Evolutionary conservation across 2,797 vertebrate species (phyloP).

Genomic region (Galago senegalensis): DNA sequence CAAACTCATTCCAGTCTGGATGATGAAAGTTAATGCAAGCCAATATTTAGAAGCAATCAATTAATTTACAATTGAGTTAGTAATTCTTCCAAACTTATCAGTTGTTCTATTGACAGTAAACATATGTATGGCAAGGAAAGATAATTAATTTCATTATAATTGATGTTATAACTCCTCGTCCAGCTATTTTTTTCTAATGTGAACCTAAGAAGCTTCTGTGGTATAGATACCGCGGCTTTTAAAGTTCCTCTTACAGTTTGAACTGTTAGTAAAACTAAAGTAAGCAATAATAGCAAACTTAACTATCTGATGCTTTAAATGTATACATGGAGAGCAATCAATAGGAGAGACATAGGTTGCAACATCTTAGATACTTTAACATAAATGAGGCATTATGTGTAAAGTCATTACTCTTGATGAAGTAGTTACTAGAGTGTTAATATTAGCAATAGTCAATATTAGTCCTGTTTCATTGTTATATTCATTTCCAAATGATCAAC

Average conservation of each 20-base stretch:
- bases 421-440: neutral
- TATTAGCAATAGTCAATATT: neutral
- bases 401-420: neutral
- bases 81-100: neutral
- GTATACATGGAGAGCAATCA: neutral
- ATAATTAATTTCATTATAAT: constrained; percentile 23
- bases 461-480: neutral
- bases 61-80: neutral
- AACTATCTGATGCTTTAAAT: neutral
- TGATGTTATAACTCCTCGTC: neutral
- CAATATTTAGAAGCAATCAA: neutral
- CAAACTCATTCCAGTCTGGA: neutral
- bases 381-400: neutral
- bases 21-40: neutral
- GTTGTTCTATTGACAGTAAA: neutral
- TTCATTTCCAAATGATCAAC: neutral
- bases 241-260: neutral
- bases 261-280: neutral
- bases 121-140: neutral
- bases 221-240: neutral
- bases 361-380: neutral
- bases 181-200: neutral
- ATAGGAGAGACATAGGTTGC: neutral
- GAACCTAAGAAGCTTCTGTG: neutral
- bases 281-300: neutral